Evolutionary conservation across 2,797 vertebrate species (phyloP), one percentile per base, ranked within the genome.

Genomic region (Astyanax mexicanus): DNA sequence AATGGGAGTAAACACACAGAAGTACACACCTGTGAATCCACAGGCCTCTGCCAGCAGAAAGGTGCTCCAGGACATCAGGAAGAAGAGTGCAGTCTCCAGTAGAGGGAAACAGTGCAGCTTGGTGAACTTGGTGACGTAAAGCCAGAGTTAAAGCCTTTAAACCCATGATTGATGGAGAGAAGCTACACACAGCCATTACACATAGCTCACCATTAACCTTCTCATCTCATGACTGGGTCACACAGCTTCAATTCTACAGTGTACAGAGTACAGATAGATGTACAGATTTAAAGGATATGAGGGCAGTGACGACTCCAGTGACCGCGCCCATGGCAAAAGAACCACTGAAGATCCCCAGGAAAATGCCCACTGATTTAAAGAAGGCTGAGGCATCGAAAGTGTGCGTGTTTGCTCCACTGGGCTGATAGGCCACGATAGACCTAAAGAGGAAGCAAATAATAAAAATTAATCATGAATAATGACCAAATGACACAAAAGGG

Each of bases 51-150:
- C 98, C 42, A 99, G 85, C 65, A 99, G 91, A 89, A 99, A 99
- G 0, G 97, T 99, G 87, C 97, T 99, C 98, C 98, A 99, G 57
- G 98, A 99, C 96, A 99, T 97, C 83, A 99, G 88, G 91, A 99
- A 99, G 89, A 99, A 99, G 65, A 99, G 94, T 0, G 96, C 98
- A 0, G 97, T 99, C 93, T 99, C 97, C 94, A 99, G 93, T 84
- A 99, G 92, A 2, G 98, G 98, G 87, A 99, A 99, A 86, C 93
- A 98, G 89, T 98, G 97, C 79, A 99, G 90, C 87, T 98, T 99
- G 71, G 98, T 99, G 91, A 99, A 99, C 87, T 99, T 99, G 0
- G 98, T 99, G 87, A 99, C 98, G 95, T 98, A 80, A 79, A 27
- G 45, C 64, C 3, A 11, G 64, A 42, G 92, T 96, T 94, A 97